These are phyloP conservation scores for Oedothorax gibbosus DNA, from an alignment of 1,140 invertebrate genomes.

Conservation along the genomic window DNA sequence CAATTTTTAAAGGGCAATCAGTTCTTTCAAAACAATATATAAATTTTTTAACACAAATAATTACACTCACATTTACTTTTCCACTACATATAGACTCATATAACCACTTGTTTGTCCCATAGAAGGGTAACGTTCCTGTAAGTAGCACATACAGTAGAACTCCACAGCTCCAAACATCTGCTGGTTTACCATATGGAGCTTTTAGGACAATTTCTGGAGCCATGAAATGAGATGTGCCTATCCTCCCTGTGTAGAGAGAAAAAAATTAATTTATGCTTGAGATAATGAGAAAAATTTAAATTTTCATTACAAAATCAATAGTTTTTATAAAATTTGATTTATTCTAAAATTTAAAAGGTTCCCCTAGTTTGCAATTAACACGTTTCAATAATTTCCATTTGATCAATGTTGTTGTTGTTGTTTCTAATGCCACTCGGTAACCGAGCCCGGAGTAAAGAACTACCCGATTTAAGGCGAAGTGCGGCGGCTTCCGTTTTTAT, in stretches of 20 bases:
- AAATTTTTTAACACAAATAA: not conserved
- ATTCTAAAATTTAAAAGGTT: too few relatives aligned
- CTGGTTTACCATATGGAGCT: conserved; percentile 92
- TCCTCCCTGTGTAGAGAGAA: conserved; percentile 79
- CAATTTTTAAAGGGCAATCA: not conserved
- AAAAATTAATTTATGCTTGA: not conserved
- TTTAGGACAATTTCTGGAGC: conserved; percentile 94
- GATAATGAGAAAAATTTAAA: not conserved
- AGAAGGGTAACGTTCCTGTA: conserved; percentile 92
- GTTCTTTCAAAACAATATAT: not conserved
- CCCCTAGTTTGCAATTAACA: too few relatives aligned
- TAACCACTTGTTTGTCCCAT: conserved; percentile 90
- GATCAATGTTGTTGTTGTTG: too few relatives aligned
- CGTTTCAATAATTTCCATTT: too few relatives aligned
- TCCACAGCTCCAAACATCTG: conserved; percentile 96
- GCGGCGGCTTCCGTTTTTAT: too few relatives aligned
- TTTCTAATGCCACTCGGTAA: too few relatives aligned
- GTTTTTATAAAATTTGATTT: too few relatives aligned
- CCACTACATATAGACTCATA: conserved; percentile 90
- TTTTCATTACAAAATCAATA: too few relatives aligned
- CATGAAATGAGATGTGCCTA: conserved; percentile 97
- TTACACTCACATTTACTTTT: conserved; percentile 79
- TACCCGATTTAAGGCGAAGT: too few relatives aligned
- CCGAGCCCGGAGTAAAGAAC: too few relatives aligned
- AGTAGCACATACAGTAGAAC: conserved; percentile 95